phyloP scores from a whole-genome alignment of 2,113 vertebrate genomes.

The Spheniscus mendiculus region DNA sequence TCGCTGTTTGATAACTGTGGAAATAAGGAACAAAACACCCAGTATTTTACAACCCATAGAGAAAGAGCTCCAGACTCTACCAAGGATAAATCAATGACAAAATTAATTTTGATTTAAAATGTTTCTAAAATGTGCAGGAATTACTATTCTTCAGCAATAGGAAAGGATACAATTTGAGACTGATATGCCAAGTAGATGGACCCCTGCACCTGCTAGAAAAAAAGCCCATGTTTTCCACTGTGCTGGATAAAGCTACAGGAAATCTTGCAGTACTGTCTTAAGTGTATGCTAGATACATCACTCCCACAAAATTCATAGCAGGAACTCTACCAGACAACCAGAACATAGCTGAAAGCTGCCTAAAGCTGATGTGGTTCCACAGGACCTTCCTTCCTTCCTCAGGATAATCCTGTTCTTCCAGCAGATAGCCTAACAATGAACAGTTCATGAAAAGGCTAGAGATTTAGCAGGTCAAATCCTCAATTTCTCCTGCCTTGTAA shows the following conservation, averaged over 20 bases:
- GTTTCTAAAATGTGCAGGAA: neutral
- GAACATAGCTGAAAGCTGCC: neutral
- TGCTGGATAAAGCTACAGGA: neutral
- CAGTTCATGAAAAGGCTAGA: neutral
- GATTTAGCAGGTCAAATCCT: neutral
- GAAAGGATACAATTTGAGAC: neutral
- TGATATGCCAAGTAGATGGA: neutral
- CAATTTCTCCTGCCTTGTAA: neutral
- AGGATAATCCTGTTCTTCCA: neutral
- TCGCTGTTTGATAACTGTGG: slow-evolving; percentile 67
- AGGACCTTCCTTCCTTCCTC: neutral
- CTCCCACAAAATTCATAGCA: neutral
- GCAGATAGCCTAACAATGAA: neutral
- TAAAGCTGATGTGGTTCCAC: neutral
- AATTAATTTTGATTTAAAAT: neutral
- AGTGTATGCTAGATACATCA: neutral
- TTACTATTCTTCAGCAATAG: neutral
- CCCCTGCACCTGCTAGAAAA: neutral
- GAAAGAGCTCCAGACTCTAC: neutral
- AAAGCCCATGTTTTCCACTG: neutral
- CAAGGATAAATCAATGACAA: neutral
- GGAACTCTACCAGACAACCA: neutral
- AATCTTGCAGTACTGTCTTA: neutral
- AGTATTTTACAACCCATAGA: neutral
- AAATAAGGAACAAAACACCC: neutral